These are phyloP conservation scores for Hippocampus abdominalis DNA, from an alignment of 2,113 vertebrate genomes.

Conservation along the genomic window DNA sequence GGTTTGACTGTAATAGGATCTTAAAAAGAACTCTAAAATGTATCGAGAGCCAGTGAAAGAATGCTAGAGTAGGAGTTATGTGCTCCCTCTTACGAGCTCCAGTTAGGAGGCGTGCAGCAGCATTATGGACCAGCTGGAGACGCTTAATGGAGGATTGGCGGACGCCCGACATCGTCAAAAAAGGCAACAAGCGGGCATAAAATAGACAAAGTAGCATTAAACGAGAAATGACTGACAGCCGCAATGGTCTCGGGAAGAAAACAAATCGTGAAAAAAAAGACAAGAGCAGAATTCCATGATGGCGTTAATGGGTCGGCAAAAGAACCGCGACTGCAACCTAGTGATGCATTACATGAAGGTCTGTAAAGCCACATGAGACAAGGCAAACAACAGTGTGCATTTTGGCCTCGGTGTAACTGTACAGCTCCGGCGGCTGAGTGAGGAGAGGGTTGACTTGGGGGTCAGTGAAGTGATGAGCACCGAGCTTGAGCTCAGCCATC, in stretches of 20 bases:
- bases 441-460: constrained; percentile 25
- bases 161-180: not conserved
- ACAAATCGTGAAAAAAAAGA: not conserved
- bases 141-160: too few species aligned
- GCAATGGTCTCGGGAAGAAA: not conserved
- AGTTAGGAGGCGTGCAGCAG: too few species aligned
- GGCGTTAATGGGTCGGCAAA: not conserved
- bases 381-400: constrained; percentile 10
- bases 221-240: not conserved
- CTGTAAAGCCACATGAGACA: constrained; percentile 1
- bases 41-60: too few species aligned
- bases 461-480: constrained; percentile 27
- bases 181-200: not conserved
- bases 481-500: constrained; percentile 47
- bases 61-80: too few species aligned
- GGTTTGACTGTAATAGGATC: too few species aligned
- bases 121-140: too few species aligned
- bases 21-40: too few species aligned
- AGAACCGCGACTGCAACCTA: not conserved
- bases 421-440: constrained; percentile 25
- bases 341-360: not conserved
- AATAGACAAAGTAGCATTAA: not conserved
- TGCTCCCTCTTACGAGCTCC: too few species aligned
- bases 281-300: not conserved
- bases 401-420: constrained; percentile 14